Evolutionary conservation across 2,113 vertebrate species (phyloP).

Genomic region (Oriolus oriolus): DNA sequence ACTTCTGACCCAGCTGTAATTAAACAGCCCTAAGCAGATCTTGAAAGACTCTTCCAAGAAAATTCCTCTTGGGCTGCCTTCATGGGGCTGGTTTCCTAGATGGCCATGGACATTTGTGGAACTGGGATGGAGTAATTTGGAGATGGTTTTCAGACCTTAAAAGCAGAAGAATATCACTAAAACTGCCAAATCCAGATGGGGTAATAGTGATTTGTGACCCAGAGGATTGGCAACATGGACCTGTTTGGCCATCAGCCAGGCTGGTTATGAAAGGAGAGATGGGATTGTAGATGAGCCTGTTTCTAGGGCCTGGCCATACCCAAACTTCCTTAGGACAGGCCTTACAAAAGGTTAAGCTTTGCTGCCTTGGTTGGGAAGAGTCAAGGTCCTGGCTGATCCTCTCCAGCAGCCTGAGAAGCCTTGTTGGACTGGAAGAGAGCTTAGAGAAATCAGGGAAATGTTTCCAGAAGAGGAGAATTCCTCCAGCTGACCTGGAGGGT

Average conservation of each 20-base stretch:
- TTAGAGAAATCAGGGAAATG: neutral
- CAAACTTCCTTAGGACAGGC: neutral
- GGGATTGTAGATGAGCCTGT: neutral
- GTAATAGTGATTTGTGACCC: neutral
- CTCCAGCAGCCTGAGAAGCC: neutral
- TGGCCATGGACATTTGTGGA: neutral
- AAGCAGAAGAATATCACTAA: neutral
- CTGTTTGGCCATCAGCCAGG: neutral
- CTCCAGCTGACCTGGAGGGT: neutral
- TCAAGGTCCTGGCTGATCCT: neutral
- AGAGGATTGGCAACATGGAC: neutral
- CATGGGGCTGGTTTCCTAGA: neutral
- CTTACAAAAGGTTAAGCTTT: neutral
- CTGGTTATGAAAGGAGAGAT: neutral
- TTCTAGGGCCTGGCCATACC: neutral
- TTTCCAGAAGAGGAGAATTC: neutral
- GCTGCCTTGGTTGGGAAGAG: neutral
- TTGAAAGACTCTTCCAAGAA: neutral
- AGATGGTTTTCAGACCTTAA: neutral
- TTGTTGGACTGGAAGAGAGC: neutral
- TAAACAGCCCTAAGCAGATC: neutral
- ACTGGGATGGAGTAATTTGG: neutral
- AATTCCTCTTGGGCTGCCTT: neutral
- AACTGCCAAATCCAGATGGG: neutral
- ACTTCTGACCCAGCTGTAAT: neutral